A percentile compares a stretch with the other conserved stretches of the same genome.
Evolutionary conservation across 2,113 vertebrate species (phyloP).

Genomic region (Marmota monax): DNA sequence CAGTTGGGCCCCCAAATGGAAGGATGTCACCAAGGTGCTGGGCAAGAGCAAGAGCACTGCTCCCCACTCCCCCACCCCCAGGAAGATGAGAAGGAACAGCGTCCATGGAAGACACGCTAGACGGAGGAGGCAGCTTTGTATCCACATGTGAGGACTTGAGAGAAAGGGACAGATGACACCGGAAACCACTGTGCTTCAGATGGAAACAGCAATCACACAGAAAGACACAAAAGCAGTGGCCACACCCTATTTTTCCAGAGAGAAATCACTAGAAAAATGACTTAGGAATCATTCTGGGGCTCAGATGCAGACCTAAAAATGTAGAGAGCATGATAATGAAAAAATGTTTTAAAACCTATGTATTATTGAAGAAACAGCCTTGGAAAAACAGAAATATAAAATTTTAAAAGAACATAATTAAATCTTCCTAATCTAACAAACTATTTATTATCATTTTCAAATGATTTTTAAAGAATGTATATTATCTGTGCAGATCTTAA

Average conservation of each 20-base stretch:
- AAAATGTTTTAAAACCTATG: background rate
- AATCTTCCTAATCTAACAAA: background rate
- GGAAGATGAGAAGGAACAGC: background rate
- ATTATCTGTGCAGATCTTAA: background rate
- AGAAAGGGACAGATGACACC: background rate
- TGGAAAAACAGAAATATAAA: background rate
- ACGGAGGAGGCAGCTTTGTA: background rate
- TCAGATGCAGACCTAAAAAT: background rate
- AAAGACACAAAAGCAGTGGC: background rate
- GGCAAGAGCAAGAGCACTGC: background rate
- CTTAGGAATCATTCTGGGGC: background rate
- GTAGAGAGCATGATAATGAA: background rate
- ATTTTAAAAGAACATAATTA: background rate
- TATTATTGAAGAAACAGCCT: background rate
- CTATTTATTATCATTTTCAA: background rate
- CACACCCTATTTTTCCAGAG: background rate
- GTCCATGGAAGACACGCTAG: background rate
- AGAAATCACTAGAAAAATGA: background rate
- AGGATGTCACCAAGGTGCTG: background rate
- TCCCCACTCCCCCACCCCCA: too few relatives aligned
- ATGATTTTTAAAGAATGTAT: background rate
- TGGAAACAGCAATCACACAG: background rate
- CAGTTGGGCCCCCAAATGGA: background rate
- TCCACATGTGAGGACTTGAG: background rate
- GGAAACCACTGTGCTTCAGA: fast-evolving